Conservation (phyloP, 2,888 invertebrate species). For the Drosophila neonasuta region DNA sequence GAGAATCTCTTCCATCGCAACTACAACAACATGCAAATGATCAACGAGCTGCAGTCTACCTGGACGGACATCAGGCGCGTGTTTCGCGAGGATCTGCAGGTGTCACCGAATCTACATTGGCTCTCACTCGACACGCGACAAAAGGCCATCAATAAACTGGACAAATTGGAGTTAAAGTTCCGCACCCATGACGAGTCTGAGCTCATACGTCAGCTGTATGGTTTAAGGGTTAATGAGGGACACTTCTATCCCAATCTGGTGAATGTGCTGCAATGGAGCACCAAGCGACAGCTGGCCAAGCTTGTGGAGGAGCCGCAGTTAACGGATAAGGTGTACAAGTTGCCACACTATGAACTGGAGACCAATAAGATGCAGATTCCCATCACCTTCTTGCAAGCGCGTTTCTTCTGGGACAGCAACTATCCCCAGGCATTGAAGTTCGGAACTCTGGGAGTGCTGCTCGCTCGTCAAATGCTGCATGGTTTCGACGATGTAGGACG, state of each 20-base stretch:
- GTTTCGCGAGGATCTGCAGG: conserved; percentile 74
- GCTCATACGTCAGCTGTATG: conserved; percentile 61
- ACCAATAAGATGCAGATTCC: conserved; percentile 77
- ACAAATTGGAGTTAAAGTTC: conserved; percentile 70
- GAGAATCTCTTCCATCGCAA: conserved; percentile 78
- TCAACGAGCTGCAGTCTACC: conserved; percentile 77
- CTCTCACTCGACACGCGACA: conserved; percentile 71
- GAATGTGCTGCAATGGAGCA: conserved; percentile 72
- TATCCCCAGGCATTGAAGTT: conserved; percentile 78
- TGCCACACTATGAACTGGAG: conserved; percentile 71
- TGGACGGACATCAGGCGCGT: conserved; percentile 77
- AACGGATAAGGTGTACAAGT: conserved; percentile 58
- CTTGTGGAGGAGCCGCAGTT: conserved; percentile 64
- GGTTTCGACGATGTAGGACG: conserved; percentile 78
- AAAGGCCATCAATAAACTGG: conserved; percentile 71
- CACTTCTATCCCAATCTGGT: conserved; percentile 74
- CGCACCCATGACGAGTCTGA: conserved; percentile 59
- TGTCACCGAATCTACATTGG: conserved; percentile 71
- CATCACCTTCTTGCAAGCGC: conserved; percentile 76
- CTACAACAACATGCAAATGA: conserved; percentile 75
- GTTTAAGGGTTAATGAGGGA: conserved; percentile 48
- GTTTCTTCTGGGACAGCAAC: conserved; percentile 78
- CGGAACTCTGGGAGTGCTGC: conserved; percentile 73
- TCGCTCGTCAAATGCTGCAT: conserved; percentile 79
- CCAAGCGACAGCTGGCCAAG: conserved; percentile 56